Conservation (phyloP, 2,888 invertebrate genomes). For the Caradrina clavipalpis region DNA sequence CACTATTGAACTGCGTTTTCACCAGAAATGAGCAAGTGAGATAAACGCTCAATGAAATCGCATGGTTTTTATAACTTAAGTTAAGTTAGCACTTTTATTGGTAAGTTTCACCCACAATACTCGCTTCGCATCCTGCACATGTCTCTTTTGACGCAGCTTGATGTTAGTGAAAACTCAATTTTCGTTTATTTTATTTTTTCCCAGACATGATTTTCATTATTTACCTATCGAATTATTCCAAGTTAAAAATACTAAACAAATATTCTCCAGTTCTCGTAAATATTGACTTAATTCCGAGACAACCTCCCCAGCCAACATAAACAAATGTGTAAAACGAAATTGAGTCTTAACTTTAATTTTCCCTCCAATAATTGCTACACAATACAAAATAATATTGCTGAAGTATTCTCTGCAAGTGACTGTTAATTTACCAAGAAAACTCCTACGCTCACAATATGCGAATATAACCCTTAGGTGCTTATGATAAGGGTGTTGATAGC, state of each 20-base stretch:
- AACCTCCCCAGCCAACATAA: slow-evolving; percentile 24
- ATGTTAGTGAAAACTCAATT: too few species aligned
- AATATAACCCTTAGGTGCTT: slow-evolving; percentile 65
- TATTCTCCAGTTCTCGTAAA: slow-evolving; percentile 4
- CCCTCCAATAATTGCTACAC: slow-evolving; percentile 72
- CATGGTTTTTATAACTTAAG: too few species aligned
- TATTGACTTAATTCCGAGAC: slow-evolving; percentile 26
- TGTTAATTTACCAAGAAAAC: slow-evolving; percentile 68
- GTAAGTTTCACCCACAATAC: too few species aligned
- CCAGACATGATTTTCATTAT: neutral
- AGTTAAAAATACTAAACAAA: neutral
- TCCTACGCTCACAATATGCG: slow-evolving; percentile 1
- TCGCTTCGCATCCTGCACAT: too few species aligned
- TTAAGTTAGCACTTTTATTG: too few species aligned
- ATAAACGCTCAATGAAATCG: too few species aligned
- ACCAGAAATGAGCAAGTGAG: too few species aligned
- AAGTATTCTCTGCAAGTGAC: slow-evolving; percentile 82
- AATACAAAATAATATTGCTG: slow-evolving; percentile 71
- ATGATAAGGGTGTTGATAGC: slow-evolving; percentile 61
- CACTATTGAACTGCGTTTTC: too few species aligned
- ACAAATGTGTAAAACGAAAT: slow-evolving; percentile 53
- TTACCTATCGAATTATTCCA: neutral
- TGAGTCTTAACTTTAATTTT: slow-evolving; percentile 64
- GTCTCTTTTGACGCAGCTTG: too few species aligned
- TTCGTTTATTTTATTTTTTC: too few species aligned